These are phyloP conservation scores for Charanyca ferruginea DNA, from an alignment of 2,888 invertebrate species.

Conservation along the genomic window DNA sequence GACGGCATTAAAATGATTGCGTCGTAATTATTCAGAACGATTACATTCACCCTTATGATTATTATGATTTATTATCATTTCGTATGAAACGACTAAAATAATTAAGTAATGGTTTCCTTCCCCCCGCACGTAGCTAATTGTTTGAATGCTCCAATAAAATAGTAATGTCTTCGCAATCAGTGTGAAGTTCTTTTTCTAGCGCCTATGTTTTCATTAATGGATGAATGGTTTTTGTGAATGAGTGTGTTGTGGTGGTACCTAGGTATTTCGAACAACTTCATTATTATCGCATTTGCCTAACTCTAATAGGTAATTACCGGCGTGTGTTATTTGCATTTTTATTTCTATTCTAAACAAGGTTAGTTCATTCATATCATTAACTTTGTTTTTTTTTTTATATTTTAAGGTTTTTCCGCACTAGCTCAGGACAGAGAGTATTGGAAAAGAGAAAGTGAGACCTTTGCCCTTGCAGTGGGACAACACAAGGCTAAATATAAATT, in stretches of 20 bases:
- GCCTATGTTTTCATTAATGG: constrained; percentile 22
- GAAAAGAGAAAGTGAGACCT: too few species aligned
- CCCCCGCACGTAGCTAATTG: constrained; percentile 5
- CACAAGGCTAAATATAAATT: too few species aligned
- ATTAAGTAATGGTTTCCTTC: constrained; percentile 3
- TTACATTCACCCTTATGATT: background rate
- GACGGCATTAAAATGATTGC: too few species aligned
- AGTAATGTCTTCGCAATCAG: constrained; percentile 2
- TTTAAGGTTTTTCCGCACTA: constrained; percentile 1
- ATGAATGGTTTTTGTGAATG: constrained; percentile 40
- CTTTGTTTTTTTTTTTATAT: background rate
- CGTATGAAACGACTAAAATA: constrained; percentile 4
- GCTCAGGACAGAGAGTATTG: too few species aligned
- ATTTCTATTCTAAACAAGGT: constrained; percentile 2
- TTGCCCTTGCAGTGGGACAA: too few species aligned
- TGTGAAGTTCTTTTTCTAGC: constrained; percentile 9
- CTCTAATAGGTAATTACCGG: background rate
- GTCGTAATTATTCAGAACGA: background rate
- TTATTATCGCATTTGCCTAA: constrained; percentile 17
- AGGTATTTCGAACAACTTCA: constrained; percentile 2
- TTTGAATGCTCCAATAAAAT: background rate
- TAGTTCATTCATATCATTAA: background rate
- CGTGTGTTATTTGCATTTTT: background rate
- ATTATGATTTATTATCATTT: constrained; percentile 14
- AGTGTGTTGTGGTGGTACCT: constrained; percentile 12